These are phyloP conservation scores for Drosophila asahinai DNA, from an alignment of 1,140 invertebrate genomes.

Conservation along the genomic window DNA sequence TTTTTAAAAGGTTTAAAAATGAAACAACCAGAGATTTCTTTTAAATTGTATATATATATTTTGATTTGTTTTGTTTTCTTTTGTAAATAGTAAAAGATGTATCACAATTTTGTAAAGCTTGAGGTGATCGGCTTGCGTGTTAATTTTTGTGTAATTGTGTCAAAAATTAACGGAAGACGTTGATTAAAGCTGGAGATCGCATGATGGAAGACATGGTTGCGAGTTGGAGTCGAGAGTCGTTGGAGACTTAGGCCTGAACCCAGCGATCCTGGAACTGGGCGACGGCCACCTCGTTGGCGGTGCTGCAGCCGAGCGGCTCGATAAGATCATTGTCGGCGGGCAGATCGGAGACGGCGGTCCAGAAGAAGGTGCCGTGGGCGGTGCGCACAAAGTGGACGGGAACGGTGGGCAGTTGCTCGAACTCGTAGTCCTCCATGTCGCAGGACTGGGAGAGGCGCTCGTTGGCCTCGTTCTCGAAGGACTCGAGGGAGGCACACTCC, in stretches of 20 bases:
- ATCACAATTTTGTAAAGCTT: constrained; percentile 84
- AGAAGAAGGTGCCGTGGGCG: constrained; percentile 87
- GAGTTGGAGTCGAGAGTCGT: background rate
- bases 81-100: constrained; percentile 67
- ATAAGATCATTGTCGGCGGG: constrained; percentile 85
- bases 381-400: constrained; percentile 87
- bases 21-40: constrained; percentile 34
- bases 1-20: too few relatives aligned
- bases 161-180: constrained; percentile 75
- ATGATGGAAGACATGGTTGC: constrained; percentile 69
- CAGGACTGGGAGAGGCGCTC: constrained; percentile 78
- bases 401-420: constrained; percentile 85
- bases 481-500: constrained; percentile 68
- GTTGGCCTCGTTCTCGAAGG: constrained; percentile 78
- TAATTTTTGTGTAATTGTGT: constrained; percentile 61
- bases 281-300: constrained; percentile 84
- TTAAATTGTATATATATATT: constrained; percentile 75
- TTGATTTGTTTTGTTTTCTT: constrained; percentile 51
- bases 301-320: constrained; percentile 82
- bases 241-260: constrained; percentile 85
- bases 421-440: constrained; percentile 79
- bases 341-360: constrained; percentile 86
- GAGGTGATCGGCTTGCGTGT: constrained; percentile 63
- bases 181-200: constrained; percentile 57
- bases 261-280: constrained; percentile 85